Evolutionary conservation across 1,140 invertebrate species (phyloP), one percentile per base, ranked within the genome.

Genomic region (Trichonephila inaurata): DNA sequence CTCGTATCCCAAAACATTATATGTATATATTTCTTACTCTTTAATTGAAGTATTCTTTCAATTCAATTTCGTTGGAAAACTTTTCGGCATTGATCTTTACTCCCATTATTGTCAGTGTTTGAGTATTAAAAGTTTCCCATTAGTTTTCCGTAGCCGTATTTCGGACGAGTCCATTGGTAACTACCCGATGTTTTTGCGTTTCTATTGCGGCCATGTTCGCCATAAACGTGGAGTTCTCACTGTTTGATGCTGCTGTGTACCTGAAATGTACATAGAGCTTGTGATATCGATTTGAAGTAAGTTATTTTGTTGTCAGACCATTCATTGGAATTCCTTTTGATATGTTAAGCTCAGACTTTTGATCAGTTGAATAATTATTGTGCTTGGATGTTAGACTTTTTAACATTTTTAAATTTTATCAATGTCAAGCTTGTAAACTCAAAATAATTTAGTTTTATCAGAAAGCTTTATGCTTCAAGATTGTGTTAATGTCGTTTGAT

Each of bases 121-220:
- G 16, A 10, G 28, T 6, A 77, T 18, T 40, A 16, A 18, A 82
- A 77, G 72, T 77, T 40, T 5, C 0, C 16, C 1, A 33, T 18
- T 14, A 6, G 61, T 16, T 62, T 64, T 44, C 61, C 24, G 82
- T 88, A 64, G 86, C 62, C 60, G 86, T 51, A 83, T 66, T 81
- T 19, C 21, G 92, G 92, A 51, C 66, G 86, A 89, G 85, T 93
- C 83, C 86, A 93, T 93, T 64, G n/a, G 86, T 81, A 40, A n/a
- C 83, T 33, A 40, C 82, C 81, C 90, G 66, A 88, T 87, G 72
- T 93, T 86, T 93, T 93, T 93, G 92, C 92, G 92, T 93, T 92
- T 69, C 24, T 40, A 61, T 8, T 92, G 85, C 92, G 86, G 92
- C 92, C 92, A 93, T 93, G 92, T 93, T 93, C 92, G n/a, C 58